A percentile compares a stretch with the other conserved stretches of the same genome.
Conservation (phyloP, 1,140 invertebrate genomes). For the Laupala kohalensis region DNA sequence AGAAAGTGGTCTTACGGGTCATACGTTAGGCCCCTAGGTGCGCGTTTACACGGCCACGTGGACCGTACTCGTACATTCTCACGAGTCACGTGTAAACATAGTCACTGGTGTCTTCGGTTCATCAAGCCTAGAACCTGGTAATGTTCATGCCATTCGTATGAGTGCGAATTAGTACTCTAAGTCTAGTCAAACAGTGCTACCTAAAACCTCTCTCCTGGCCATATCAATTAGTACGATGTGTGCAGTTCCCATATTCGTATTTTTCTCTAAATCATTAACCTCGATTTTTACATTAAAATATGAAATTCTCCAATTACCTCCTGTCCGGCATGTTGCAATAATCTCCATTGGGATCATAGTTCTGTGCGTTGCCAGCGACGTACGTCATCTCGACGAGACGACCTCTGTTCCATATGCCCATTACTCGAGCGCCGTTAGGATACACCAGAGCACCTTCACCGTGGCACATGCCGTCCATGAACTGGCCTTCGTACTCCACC, state of each 20-base stretch:
- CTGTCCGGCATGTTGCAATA: conserved; percentile 37
- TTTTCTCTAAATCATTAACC: background rate
- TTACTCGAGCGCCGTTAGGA: conserved; percentile 29
- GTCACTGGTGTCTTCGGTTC: too few relatives aligned
- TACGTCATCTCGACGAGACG: conserved; percentile 26
- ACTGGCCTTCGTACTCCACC: conserved; percentile 35
- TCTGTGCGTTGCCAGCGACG: conserved; percentile 29
- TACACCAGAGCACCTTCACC: conserved; percentile 35
- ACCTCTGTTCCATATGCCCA: conserved; percentile 33
- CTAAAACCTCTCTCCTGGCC: too few relatives aligned
- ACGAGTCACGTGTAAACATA: too few relatives aligned
- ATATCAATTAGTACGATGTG: too few relatives aligned
- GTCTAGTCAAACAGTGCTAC: too few relatives aligned
- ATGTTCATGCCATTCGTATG: too few relatives aligned
- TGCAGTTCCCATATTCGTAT: conserved; percentile 5
- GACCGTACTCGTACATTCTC: too few relatives aligned
- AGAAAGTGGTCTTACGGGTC: too few relatives aligned
- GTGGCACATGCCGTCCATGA: conserved; percentile 38
- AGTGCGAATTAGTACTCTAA: too few relatives aligned
- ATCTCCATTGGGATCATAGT: conserved; percentile 23
- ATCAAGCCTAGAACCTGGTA: too few relatives aligned
- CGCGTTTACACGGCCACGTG: too few relatives aligned
- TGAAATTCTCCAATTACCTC: conserved; percentile 27
- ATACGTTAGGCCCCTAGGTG: too few relatives aligned
- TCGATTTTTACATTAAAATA: background rate